Percentiles rank a stretch among this genome's conserved stretches.
Conservation (phyloP, 2,888 invertebrate species). For the Megalurothrips usitatus region DNA sequence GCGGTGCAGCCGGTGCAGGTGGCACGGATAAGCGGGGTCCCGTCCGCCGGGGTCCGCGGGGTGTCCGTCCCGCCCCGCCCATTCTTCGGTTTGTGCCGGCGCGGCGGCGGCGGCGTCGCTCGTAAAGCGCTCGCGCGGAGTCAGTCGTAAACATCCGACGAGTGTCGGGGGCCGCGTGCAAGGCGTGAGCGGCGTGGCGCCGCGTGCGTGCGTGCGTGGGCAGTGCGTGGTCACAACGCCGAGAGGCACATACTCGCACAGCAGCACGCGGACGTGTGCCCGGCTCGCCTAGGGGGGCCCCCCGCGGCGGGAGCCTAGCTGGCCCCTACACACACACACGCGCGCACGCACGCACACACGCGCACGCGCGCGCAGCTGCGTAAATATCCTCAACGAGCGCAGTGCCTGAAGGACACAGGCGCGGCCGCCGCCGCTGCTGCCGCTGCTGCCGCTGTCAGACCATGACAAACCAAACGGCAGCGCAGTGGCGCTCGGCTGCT, state of each 20-base stretch:
- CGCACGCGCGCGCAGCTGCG: background rate
- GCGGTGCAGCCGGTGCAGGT: no score
- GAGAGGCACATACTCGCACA: background rate
- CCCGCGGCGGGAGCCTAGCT: no score
- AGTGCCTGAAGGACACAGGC: background rate
- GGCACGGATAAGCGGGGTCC: background rate
- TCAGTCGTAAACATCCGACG: constrained; percentile 13
- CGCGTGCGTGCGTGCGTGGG: background rate
- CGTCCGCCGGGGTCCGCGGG: background rate
- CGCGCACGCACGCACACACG: background rate
- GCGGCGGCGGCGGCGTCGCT: background rate
- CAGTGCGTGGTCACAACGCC: background rate
- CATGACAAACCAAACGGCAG: no score
- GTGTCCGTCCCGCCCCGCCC: background rate
- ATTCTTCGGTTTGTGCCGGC: no score
- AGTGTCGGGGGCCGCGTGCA: background rate
- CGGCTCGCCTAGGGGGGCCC: no score
- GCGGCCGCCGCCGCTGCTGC: no score
- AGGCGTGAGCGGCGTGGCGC: background rate
- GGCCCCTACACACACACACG: no score
- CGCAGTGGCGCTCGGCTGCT: background rate
- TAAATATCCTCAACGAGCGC: background rate
- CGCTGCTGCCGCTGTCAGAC: no score
- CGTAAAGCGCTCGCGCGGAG: background rate
- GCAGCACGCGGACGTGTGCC: background rate